Percentiles rank a stretch among this genome's conserved stretches.
phyloP scores from a whole-genome alignment of 1,140 invertebrate genomes.

The Drosophila sproati region DNA sequence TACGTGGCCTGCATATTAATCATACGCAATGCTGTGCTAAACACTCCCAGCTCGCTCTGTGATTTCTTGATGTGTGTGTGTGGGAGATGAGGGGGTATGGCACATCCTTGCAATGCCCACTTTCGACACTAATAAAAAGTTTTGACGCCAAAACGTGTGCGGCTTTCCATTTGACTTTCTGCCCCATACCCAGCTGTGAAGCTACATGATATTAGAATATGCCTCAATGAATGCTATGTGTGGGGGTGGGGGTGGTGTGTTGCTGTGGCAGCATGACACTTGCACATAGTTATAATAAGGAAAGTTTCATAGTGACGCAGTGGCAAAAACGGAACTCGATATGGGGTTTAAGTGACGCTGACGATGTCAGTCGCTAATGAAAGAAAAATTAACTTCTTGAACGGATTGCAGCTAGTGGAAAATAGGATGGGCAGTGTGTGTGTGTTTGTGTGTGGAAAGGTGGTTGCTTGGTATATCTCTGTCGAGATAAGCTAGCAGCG shows the following conservation, averaged over 20 bases:
- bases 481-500: background rate
- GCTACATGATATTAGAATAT: slow-evolving; percentile 62
- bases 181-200: slow-evolving; percentile 9
- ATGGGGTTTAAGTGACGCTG: slow-evolving; percentile 51
- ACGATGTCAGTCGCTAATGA: slow-evolving; percentile 71
- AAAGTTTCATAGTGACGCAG: slow-evolving; percentile 68
- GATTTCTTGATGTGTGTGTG: slow-evolving; percentile 48
- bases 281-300: slow-evolving; percentile 78
- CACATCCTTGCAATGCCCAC: slow-evolving; percentile 21
- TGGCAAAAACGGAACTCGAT: slow-evolving; percentile 16
- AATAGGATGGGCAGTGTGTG: background rate
- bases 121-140: slow-evolving; percentile 77
- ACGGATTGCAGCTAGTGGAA: slow-evolving; percentile 1
- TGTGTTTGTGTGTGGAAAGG: background rate
- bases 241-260: background rate
- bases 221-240: slow-evolving; percentile 25
- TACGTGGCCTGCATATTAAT: slow-evolving; percentile 79
- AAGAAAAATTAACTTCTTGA: slow-evolving; percentile 64
- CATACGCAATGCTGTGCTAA: slow-evolving; percentile 69
- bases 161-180: slow-evolving; percentile 21
- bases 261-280: slow-evolving; percentile 56
- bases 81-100: background rate
- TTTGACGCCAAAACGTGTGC: slow-evolving; percentile 75
- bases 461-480: background rate
- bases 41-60: slow-evolving; percentile 59